Evolutionary conservation across 1,140 invertebrate species (phyloP).

Genomic region (Halyomorpha halys): DNA sequence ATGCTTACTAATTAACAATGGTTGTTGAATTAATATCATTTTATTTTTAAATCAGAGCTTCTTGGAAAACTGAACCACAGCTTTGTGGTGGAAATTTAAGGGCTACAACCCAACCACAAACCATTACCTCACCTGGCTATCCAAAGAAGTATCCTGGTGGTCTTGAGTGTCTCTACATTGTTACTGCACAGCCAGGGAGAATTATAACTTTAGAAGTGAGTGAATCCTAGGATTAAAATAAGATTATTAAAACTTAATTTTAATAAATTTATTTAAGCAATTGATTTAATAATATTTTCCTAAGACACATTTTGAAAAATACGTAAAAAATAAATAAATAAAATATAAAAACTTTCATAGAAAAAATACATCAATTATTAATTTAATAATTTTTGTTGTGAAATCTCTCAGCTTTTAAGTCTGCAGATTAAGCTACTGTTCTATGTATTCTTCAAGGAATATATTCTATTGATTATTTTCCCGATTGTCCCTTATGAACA

Average conservation of each 20-base stretch:
- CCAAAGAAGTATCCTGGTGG: conserved; percentile 87
- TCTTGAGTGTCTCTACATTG: conserved; percentile 84
- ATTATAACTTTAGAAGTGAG: conserved; percentile 72
- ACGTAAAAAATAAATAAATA: too few relatives aligned
- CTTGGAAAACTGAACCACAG: conserved; percentile 88
- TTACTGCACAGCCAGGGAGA: conserved; percentile 76
- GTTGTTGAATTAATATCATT: not conserved
- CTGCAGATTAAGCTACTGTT: not conserved
- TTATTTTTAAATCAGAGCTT: conserved; percentile 46
- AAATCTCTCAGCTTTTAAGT: not conserved
- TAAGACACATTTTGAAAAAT: too few relatives aligned
- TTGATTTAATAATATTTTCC: too few relatives aligned
- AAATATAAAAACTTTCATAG: too few relatives aligned
- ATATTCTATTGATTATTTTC: too few relatives aligned
- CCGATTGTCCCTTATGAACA: too few relatives aligned
- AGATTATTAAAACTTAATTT: not conserved
- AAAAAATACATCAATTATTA: too few relatives aligned
- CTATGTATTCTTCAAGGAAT: too few relatives aligned
- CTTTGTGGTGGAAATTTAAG: conserved; percentile 73
- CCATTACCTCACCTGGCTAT: conserved; percentile 79
- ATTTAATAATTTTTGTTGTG: too few relatives aligned
- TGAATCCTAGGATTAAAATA: not conserved
- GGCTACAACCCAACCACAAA: conserved; percentile 70
- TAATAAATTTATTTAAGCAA: too few relatives aligned
- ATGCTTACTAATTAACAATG: too few relatives aligned